Percentiles rank a stretch among this genome's conserved stretches.
These are phyloP conservation scores for Myioborus melanocephalus DNA, from an alignment of 2,797 vertebrate species.

Conservation along the genomic window DNA sequence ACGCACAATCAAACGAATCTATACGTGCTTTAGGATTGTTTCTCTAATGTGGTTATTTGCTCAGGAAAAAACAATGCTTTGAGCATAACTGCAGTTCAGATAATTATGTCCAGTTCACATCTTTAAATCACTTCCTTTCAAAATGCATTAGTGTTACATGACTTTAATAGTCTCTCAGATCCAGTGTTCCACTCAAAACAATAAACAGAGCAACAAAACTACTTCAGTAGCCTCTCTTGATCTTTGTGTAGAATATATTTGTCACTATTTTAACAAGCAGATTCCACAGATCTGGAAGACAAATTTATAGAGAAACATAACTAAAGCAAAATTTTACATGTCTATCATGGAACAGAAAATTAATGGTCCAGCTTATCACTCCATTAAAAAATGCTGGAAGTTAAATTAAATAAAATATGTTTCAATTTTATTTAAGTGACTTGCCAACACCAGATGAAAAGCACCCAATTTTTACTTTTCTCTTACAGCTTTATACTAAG, in stretches of 20 bases:
- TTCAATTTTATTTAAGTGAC: background rate
- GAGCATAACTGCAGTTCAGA: background rate
- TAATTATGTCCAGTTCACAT: constrained; percentile 9
- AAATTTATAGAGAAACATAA: background rate
- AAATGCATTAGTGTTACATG: background rate
- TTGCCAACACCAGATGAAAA: background rate
- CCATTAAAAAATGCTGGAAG: background rate
- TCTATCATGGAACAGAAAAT: background rate
- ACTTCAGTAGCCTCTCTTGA: background rate
- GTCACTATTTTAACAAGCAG: background rate
- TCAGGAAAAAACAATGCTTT: constrained; percentile 29
- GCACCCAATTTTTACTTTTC: background rate
- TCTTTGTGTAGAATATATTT: background rate
- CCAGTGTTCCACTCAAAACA: background rate
- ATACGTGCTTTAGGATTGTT: background rate
- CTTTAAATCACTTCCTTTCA: constrained; percentile 46
- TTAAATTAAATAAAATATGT: background rate
- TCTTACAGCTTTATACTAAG: background rate
- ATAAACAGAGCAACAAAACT: background rate
- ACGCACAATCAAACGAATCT: background rate
- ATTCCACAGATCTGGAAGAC: background rate
- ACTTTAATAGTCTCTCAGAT: constrained; percentile 2
- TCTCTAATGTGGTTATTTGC: constrained; percentile 25
- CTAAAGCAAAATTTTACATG: background rate
- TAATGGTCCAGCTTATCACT: background rate